Conservation (phyloP, 2,797 vertebrate species). For the Malurus leucopterus region DNA sequence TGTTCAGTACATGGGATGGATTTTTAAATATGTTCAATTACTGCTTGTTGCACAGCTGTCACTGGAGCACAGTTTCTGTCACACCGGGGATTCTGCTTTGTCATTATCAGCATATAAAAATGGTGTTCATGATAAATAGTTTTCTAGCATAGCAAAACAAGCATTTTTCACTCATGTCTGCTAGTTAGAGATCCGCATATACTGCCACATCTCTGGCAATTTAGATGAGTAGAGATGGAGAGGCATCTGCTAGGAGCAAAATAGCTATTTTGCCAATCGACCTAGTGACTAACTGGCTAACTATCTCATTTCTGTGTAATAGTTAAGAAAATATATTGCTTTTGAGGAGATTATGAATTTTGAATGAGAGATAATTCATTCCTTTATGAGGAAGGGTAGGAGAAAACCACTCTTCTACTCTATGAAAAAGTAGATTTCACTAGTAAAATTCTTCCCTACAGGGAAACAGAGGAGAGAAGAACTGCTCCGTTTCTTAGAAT, state of each 20-base stretch:
- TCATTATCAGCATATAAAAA: conserved; percentile 57
- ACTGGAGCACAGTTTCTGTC: conserved; percentile 56
- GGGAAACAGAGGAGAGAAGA: not conserved
- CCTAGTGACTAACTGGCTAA: not conserved
- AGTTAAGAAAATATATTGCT: not conserved
- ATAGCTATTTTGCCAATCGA: not conserved
- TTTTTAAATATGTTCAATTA: conserved; percentile 77
- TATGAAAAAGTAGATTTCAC: not conserved
- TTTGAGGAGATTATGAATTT: not conserved
- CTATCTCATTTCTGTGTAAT: not conserved
- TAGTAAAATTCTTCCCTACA: not conserved
- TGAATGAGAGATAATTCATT: not conserved
- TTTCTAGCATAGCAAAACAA: conserved; percentile 25
- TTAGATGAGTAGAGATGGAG: not conserved
- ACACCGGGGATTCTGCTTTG: conserved; percentile 56
- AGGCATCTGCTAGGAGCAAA: not conserved
- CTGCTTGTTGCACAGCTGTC: conserved; percentile 69
- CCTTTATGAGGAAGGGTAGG: not conserved
- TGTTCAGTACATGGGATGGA: conserved; percentile 70
- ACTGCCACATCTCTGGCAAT: not conserved
- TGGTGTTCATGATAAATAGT: conserved; percentile 32
- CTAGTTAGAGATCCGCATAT: not conserved
- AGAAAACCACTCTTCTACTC: not conserved
- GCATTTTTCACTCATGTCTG: conserved; percentile 27
- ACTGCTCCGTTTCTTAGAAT: not conserved